These are phyloP conservation scores for Glomeris maerens DNA, from an alignment of 1,140 invertebrate species.

Conservation along the genomic window DNA sequence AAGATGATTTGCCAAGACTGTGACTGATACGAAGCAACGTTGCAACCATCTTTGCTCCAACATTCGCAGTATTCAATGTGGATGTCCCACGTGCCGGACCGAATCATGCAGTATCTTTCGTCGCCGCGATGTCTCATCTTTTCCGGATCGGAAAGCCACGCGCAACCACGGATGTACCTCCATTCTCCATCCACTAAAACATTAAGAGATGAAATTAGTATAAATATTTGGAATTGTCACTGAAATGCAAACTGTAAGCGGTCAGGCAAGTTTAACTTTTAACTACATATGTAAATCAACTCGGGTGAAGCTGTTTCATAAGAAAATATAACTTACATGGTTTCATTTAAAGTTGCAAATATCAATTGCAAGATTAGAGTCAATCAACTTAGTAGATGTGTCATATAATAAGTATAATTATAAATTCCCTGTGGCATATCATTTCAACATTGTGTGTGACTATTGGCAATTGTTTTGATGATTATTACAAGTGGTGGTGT, in stretches of 20 bases:
- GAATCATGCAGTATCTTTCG: slow-evolving; percentile 76
- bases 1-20: no score
- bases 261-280: no score
- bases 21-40: no score
- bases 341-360: neutral
- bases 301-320: neutral
- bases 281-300: no score
- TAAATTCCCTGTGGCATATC: neutral
- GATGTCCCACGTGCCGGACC: slow-evolving; percentile 81
- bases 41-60: slow-evolving; percentile 74
- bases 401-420: neutral
- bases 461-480: neutral
- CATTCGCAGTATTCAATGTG: slow-evolving; percentile 70
- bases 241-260: no score
- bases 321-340: neutral
- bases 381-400: neutral
- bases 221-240: no score
- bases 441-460: neutral
- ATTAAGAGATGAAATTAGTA: slow-evolving; percentile 17
- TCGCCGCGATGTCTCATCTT: slow-evolving; percentile 51
- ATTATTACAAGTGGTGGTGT: neutral
- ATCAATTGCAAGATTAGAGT: neutral
- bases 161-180: slow-evolving; percentile 77
- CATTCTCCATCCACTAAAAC: slow-evolving; percentile 71
- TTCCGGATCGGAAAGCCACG: slow-evolving; percentile 75